Base-by-base conservation (phyloP, 2,113 vertebrate species). In the Phaethornis superciliosus region DNA sequence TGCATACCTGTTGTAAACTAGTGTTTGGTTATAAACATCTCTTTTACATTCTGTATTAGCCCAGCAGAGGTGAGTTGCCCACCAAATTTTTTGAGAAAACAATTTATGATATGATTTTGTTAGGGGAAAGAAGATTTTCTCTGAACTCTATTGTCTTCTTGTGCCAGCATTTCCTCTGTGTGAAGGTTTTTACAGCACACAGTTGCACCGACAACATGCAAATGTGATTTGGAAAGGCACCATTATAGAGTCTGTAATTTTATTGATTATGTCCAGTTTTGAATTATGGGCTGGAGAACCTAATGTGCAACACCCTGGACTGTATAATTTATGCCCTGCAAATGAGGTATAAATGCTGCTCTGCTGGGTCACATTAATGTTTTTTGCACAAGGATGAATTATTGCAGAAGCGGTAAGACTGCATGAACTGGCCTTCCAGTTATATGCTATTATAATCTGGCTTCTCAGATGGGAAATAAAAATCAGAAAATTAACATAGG, bases 191-290 rank as follows among this genome's bases (percentile, higher is more conserved):
- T 88, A 82, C 46, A 76, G 76, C 15, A 51, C 33, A 65, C 55
- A 59, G 55, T 47, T 89, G 71, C 52, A 86, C 16, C 0, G 1
- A 35, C 33, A 69, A 76, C 32, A 49, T 59, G 67, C 68, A 84
- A 85, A 80, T 28, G 40, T 46, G 23, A 10, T 55, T 60, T 75
- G 78, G 59, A 93, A 89, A 68, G 51, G 44, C 33, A 67, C 24
- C 5, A 2, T 7, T 26, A 7, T 28, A 85, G 47, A 70, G 52
- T 35, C 81, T 59, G 23, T 81, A 91, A 56, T 78, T 93, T 83
- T 72, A 95, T 95, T 89, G 93, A 94, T 94, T 89, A 88, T 40
- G 59, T 80, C 90, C 79, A 78, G 26, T 81, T 94, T 95, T 80
- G 89, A 91, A 88, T 74, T 88, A 95, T 28, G 35, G 79, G 26